Evolutionary conservation across 2,888 invertebrate genomes (phyloP), one percentile per base, ranked within the genome.

Genomic region (Camptogramma bilineatum): DNA sequence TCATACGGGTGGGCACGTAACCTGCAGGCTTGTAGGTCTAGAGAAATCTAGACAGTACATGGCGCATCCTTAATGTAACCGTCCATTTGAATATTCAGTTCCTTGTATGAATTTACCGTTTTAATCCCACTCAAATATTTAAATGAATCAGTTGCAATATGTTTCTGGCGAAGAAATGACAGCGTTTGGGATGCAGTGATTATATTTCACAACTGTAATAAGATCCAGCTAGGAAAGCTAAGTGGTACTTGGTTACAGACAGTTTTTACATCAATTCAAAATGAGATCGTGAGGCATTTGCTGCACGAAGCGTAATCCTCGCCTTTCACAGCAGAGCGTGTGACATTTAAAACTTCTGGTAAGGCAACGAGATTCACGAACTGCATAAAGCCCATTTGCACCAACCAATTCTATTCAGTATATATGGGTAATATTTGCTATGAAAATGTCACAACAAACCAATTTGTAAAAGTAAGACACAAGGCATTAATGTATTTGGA

Each of bases 251-350:
- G 46, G 51, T 48, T 62, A 51, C 66, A 67, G 48, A 62, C 57
- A 54, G 63, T 83, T 84, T 82, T 84, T 81, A 81, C 78, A 76
- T 77, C 75, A 78, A 78, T 77, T 76, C 74, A 75, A 82, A 84
- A 82, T 77, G 76, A 81, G 78, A 88, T 86, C 87, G 83, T 86
- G 86, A 85, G 86, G 82, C 83, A 87, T 90, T 89, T 86, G 81
- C 78, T 77, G 78, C 79, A 80, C 71, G 71, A 78, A 79, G 74
- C 74, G 76, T 76, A 80, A 78, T 78, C 80, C 84, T 85, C 85
- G 78, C 87, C 86, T 88, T 88, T 87, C 85, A 86, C 85, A 79
- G 73, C 72, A 64, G 66, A 72, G 70, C 77, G 79, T 80, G 77
- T 86, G 88, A 83, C 88, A 90, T 91, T 91, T 87, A 81, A 81